These are phyloP conservation scores for Cephonodes hylas DNA, from an alignment of 2,888 invertebrate species.

Conservation along the genomic window DNA sequence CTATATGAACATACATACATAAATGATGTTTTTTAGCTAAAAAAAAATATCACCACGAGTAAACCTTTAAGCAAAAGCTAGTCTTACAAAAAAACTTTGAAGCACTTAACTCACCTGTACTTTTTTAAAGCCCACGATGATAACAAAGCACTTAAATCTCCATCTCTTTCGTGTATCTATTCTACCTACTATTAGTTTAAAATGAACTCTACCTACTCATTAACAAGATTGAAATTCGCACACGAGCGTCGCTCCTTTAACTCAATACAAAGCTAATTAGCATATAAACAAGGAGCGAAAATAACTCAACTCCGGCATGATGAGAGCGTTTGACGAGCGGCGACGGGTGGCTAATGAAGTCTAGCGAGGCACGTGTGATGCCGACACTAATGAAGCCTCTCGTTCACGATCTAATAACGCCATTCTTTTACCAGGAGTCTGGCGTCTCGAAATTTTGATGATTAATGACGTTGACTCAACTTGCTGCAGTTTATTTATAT, in stretches of 20 bases:
- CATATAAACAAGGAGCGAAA: slow-evolving; percentile 35
- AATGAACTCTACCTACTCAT: neutral
- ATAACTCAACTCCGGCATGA: slow-evolving; percentile 7
- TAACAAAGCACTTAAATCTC: neutral
- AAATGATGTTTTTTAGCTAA: too few species aligned
- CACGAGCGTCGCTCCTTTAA: slow-evolving; percentile 16
- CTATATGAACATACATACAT: too few species aligned
- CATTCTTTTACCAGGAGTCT: neutral
- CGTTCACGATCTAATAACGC: neutral
- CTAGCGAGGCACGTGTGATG: neutral
- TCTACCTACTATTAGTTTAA: neutral
- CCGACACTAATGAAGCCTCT: neutral
- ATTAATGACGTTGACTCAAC: too few species aligned
- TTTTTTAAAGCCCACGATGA: neutral
- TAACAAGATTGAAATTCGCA: neutral
- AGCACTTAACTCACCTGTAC: neutral
- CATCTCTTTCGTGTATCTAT: neutral
- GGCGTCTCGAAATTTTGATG: neutral
- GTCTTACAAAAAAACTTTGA: too few species aligned
- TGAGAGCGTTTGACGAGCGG: slow-evolving; percentile 3
- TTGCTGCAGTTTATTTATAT: too few species aligned
- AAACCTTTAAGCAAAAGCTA: too few species aligned
- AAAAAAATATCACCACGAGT: too few species aligned
- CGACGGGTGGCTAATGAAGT: slow-evolving; percentile 2
- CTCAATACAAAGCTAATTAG: slow-evolving; percentile 29